These are phyloP conservation scores for Ornithorhynchus anatinus DNA, from an alignment of 2,113 vertebrate species.

Conservation along the genomic window DNA sequence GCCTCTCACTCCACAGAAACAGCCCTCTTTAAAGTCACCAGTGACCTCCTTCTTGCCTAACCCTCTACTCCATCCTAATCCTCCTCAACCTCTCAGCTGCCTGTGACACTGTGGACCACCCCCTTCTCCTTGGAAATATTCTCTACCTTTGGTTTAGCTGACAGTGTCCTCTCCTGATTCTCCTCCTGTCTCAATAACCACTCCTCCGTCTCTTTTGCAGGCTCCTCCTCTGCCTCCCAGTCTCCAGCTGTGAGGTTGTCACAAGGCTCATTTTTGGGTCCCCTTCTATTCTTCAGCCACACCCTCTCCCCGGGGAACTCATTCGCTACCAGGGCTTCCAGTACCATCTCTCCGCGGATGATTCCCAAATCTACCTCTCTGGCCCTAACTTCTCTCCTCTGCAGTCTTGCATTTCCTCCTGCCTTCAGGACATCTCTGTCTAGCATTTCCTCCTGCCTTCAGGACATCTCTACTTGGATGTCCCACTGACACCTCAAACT, in stretches of 20 bases:
- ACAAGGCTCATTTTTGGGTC: no score
- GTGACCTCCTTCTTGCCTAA: no score
- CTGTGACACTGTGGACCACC: rapidly evolving
- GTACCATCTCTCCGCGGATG: neutral
- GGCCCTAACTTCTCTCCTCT: no score
- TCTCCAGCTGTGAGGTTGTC: no score
- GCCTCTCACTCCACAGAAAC: neutral
- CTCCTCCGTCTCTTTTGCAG: no score
- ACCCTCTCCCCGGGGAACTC: neutral
- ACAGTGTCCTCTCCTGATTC: neutral
- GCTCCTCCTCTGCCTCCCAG: no score
- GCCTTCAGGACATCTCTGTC: no score
- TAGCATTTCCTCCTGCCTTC: neutral
- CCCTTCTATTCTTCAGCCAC: neutral
- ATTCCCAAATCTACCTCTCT: neutral
- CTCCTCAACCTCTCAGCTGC: neutral
- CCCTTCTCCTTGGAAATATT: neutral
- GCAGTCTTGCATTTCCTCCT: neutral
- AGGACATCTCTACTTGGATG: no score
- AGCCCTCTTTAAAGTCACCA: neutral
- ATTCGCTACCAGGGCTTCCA: rapidly evolving
- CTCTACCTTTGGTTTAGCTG: neutral
- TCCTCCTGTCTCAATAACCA: neutral
- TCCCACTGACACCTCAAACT: no score
- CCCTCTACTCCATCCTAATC: rapidly evolving